Evolutionary conservation across 2,113 vertebrate species (phyloP), one percentile per base, ranked within the genome.

Genomic region (Elaphurus davidianus): DNA sequence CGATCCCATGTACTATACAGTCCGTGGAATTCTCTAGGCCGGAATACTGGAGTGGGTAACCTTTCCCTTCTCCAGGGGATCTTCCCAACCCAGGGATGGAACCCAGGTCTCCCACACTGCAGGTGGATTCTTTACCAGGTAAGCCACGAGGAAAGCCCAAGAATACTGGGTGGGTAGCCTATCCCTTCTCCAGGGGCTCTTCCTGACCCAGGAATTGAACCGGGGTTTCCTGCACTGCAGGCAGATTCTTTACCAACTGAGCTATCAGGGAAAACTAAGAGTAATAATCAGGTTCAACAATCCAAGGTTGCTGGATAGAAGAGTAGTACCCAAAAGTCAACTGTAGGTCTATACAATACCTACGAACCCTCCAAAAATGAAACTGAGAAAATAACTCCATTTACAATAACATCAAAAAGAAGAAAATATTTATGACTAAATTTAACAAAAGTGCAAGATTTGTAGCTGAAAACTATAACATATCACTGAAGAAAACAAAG

Each of bases 381-480:
- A 91, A 62, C 19, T 40, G 15, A 79, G 43, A 47, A 47, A 90
- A 81, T 33, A 50, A 19, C 50, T 60, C 30, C 33, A 91, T 62
- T 52, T 62, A 62, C 1, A 91, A 52, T 17, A 52, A 7, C 1
- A 64, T 55, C 57, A 91, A 30, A 81, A 91, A 91, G 21, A 91
- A 91, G 30, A 91, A 81, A 91, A 52, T 36, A n/a, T 9, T 55
- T 79, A 90, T 28, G 33, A 62, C 62, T 82, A 91, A 91, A 91
- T 40, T 52, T 91, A 62, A 50, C 76, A 14, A n/a, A 91, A 64
- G 57, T 81, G n/a, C 3, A 50, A 62, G 57, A 62, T 6, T 13
- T 64, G 33, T 52, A 10, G 7, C 19, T 52, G 33, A 91, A 91
- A 82, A 82, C 45, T 52, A 52, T 25, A 52, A 52, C 45, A 50